Evolutionary conservation across 2,797 vertebrate species (phyloP).

Genomic region (Mormyrops boulengeri): DNA sequence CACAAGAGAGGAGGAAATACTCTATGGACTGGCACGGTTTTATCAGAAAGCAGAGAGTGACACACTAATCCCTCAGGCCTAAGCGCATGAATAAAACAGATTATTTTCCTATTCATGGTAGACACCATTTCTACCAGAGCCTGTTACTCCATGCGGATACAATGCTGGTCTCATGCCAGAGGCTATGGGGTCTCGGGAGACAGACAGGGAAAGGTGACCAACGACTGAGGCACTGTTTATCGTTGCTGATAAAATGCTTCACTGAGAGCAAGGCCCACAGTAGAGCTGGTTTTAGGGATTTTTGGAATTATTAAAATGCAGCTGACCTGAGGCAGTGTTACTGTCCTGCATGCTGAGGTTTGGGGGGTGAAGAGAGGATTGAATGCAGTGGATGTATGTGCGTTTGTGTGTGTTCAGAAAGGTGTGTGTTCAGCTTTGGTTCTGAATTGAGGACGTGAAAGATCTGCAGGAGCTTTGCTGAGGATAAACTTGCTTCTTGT

Average conservation of each 20-base stretch:
- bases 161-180: not conserved
- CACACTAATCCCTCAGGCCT: constrained; percentile 29
- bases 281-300: not conserved
- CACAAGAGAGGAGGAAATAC: not conserved
- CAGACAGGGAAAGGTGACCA: not conserved
- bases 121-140: constrained; percentile 16
- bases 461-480: not conserved
- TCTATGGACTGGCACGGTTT: not conserved
- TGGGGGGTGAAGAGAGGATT: not conserved
- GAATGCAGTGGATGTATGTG: not conserved
- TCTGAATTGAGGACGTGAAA: not conserved
- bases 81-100: constrained; percentile 16
- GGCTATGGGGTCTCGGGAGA: not conserved
- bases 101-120: constrained; percentile 17
- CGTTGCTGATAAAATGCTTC: constrained; percentile 1
- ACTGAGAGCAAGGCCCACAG: not conserved
- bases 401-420: not conserved
- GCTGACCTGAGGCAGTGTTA: not conserved
- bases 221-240: not conserved
- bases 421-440: not conserved
- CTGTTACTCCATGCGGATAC: not conserved
- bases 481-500: not conserved
- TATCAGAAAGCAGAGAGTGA: constrained; percentile 28
- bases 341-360: not conserved
- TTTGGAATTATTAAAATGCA: not conserved